Base-by-base conservation (phyloP, 2,888 invertebrate species). In the Ariolimax columbianus region DNA sequence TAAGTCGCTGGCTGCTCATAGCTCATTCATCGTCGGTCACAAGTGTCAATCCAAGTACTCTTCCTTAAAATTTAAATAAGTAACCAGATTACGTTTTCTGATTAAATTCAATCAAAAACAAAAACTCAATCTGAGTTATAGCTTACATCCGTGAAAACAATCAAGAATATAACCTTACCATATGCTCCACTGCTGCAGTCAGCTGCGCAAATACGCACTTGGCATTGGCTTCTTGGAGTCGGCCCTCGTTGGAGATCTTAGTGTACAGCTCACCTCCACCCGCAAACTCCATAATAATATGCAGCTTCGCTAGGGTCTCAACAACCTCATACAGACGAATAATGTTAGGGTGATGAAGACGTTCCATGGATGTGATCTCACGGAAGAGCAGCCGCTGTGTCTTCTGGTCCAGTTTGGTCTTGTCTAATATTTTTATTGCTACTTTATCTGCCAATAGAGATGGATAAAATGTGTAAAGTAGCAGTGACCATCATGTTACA, bases 241-340 rank as follows among this genome's bases (percentile, higher is more conserved):
- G 95, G 33, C 97, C 97, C 84, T 96, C 95, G 88, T 95, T 96
- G 77, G 96, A 96, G 86, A 97, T 96, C 91, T 95, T 96, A 90
- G 96, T 96, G 94, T 96, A 97, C 36, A 97, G 94, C 91, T 97
- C 97, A 33, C 97, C 97, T 11, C 96, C 96, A 43, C 95, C 95
- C 47, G 97, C 96, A 94, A 96, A 97, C 93, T 97, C 97, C 94
- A 97, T 96, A 81, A 97, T 96, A 91, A 97, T 95, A 94, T 96
- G 96, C 43, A 97, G 95, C 89, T 96, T 96, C 63, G 96, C 96
- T 89, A 96, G 94, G 0, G 96, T 97, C 94, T 97, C 97, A 77
- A 96, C 95, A 14, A 94, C 88, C 89, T 94, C 94, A 84, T 94
- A 94, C 51, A 94, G 90, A 26, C 96, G 95, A 90, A 96, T 96